Base-by-base conservation (phyloP, 2,113 vertebrate genomes). In the Pseudopodoces humilis region DNA sequence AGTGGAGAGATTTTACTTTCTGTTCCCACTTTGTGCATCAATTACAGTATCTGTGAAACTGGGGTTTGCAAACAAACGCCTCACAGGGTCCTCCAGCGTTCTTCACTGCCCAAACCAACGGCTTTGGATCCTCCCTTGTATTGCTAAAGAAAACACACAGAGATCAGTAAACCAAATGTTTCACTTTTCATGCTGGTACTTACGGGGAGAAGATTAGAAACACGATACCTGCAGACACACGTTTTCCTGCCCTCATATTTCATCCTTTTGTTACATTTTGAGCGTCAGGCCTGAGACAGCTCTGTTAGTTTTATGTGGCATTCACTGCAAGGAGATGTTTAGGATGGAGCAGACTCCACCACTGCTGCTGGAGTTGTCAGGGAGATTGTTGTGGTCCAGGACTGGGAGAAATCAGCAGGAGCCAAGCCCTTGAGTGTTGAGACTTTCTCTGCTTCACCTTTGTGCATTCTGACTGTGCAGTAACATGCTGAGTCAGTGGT, bases 1-100 rank as follows among this genome's bases (percentile, higher is more conserved):
- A 85, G 88, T 28, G 49, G 64, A 74, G 82, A 92, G 76, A 44
- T 93, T 94, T 94, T 68, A 37, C 82, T 95, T 95, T 44, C 59
- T 46, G 76, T 83, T 90, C 65, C 70, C n/a, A 2, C 60, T 82
- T 63, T 27, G 68, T 31, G 24, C 17, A 25, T 94, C 80, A 47
- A 1, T 92, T 93, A 67, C 60, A 50, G 6, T 72, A 53, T 72
- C 78, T 83, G 63, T 71, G 65, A 43, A 80, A 33, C 75, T 23
- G 37, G 2, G n/a, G 5, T 47, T 87, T 87, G 39, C 78, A 94
- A 88, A 90, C 41, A 70, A 85, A 56, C 5, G 52, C 62, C 60
- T 93, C 52, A 7, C 4, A 0, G 22, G 47, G 74, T 27, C 50
- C 50, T 81, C 67, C 1, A 25, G 31, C 49, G 52, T 53, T 59